Evolutionary conservation across 2,113 vertebrate genomes (phyloP).

Genomic region (Calidris pugnax): DNA sequence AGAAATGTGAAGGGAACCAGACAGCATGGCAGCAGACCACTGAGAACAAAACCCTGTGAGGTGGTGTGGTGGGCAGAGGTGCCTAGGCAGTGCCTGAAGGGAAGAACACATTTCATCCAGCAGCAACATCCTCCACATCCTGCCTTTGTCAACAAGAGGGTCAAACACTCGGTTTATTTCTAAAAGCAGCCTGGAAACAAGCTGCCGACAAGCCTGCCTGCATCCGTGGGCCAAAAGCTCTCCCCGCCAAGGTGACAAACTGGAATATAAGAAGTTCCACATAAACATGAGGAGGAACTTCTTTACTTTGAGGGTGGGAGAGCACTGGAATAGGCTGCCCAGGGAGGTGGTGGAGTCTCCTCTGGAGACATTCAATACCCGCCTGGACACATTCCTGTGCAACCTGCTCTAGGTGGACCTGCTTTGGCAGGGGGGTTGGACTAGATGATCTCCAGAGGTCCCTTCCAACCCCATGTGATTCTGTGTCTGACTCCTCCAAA

Average conservation of each 20-base stretch:
- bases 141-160: neutral
- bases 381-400: no score
- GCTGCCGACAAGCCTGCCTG: neutral
- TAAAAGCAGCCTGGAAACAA: neutral
- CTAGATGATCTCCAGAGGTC: no score
- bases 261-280: no score
- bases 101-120: accelerated
- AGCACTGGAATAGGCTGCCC: no score
- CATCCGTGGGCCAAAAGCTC: neutral
- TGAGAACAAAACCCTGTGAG: neutral
- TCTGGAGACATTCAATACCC: no score
- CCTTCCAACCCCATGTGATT: no score
- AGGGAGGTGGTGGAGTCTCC: no score
- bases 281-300: no score
- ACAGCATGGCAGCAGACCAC: neutral
- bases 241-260: neutral
- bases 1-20: neutral
- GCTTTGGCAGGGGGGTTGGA: no score
- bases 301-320: no score
- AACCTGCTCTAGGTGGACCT: no score
- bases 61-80: neutral
- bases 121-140: neutral
- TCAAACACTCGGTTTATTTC: neutral
- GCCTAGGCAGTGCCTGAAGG: neutral
- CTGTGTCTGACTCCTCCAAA: neutral